Evolutionary conservation across 2,797 vertebrate genomes (phyloP), one percentile per base, ranked within the genome.

Genomic region (Myripristis jacobus): DNA sequence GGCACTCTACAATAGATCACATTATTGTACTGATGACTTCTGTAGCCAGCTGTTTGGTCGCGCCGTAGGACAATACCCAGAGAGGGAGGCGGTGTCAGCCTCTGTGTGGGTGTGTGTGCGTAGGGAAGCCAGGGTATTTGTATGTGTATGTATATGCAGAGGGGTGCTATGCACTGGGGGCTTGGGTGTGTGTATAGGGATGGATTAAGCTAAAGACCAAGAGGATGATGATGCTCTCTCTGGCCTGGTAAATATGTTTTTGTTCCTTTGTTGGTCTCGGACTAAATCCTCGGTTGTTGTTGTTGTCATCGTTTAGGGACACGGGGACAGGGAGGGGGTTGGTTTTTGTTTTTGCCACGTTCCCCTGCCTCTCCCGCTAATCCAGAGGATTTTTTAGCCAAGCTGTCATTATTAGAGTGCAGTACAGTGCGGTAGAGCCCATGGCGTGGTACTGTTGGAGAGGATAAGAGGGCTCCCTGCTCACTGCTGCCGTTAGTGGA

Each of bases 241-340:
- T 77, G 77, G 66, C 72, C 73, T 80, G 77, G 79, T 86, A 88
- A 92, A 92, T 91, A 86, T 90, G 86, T 89, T 89, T 91, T 85
- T 77, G 73, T 81, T 81, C 43, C 75, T 75, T 66, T 69, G 59
- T 62, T 68, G 77, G 83, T 80, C 16, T 59, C 64, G 16, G 19
- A 57, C 78, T 73, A 79, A 60, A 36, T 51, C 36, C 57, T 53
- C 54, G 54, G 67, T 81, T 85, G 77, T 79, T 82, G 80, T 77
- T 81, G 73, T 83, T 87, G 52, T 47, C 85, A 64, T 83, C 78
- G 81, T 79, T 86, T 85, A 67, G 62, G 72, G 54, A 56, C 63
- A 25, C 21, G 34, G 61, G 36, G 54, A 46, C 36, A 19, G 19
- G 58, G 73, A 67, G 44, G 79, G 64, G n/a, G n/a, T n/a, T n/a